Evolutionary conservation across 2,888 invertebrate genomes (phyloP).

Genomic region (Coelogynopora nodosa): DNA sequence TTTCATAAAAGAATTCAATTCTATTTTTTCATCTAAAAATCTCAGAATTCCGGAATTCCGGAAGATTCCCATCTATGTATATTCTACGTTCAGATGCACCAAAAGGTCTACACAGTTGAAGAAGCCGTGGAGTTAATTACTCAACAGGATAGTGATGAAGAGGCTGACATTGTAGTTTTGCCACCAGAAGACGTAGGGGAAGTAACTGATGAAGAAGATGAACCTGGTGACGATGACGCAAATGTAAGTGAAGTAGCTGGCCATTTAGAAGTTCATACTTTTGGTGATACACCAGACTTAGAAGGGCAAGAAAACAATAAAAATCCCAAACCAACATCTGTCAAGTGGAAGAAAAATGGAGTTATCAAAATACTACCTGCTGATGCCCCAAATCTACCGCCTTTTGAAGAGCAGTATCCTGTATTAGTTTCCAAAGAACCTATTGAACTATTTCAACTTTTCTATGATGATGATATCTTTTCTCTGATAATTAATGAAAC

Average conservation of each 20-base stretch:
- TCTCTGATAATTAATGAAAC: constrained; percentile 1
- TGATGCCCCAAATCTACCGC: neutral
- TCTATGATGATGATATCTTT: neutral
- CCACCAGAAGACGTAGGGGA: neutral
- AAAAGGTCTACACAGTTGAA: neutral
- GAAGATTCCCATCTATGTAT: too few relatives aligned
- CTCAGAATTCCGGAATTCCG: too few relatives aligned
- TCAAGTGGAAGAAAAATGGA: constrained; percentile 13
- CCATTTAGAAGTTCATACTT: constrained; percentile 3
- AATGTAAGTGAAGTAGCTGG: neutral
- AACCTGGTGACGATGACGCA: neutral
- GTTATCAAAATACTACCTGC: neutral
- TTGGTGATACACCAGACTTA: neutral
- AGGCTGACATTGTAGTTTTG: neutral
- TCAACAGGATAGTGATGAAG: neutral
- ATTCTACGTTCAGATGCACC: neutral
- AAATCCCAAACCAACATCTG: neutral
- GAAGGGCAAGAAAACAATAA: neutral
- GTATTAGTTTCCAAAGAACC: neutral
- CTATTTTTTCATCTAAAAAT: too few relatives aligned
- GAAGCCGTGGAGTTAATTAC: neutral
- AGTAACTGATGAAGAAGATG: constrained; percentile 28
- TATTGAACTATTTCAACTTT: neutral
- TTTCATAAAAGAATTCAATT: too few relatives aligned
- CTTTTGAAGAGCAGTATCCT: neutral